Base-by-base conservation (phyloP, 2,113 vertebrate species). In the Vidua chalybeata region DNA sequence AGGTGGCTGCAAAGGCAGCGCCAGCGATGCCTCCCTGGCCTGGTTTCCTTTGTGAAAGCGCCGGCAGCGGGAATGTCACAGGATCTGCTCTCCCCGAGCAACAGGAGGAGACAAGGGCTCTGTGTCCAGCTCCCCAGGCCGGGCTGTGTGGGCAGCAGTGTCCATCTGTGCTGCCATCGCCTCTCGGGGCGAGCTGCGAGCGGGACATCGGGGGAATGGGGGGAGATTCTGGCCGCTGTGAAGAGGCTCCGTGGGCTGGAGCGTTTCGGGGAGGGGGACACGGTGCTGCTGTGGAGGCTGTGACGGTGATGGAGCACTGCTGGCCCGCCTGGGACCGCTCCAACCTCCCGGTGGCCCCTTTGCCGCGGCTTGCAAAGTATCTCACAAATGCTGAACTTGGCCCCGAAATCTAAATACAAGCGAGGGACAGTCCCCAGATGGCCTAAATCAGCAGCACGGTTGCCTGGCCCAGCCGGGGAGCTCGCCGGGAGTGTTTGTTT, bases 371-470 rank as follows among this genome's bases (percentile, higher is more conserved):
- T 64, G 78, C 52, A 10, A 95, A 97, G 72, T 71, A 94, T 95
- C 95, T 86, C 13, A 7, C 90, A 87, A 88, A 94, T 83, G 90
- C 94, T 91, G 90, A 94, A 83, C 94, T 97, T 95, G 95, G 93
- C 93, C 93, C 52, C 3, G 43, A 90, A 91, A 94, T 93, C 93
- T 87, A 96, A 96, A 94, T 96, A 96, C 8, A 10, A 94, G 92
- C 90, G 51, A 88, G 73, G 93, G 96, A 95, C 90, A 71, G 96
- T 97, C 87, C 95, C 95, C 96, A 97, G 95, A 87, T 96, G 94
- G 96, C 95, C 94, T 93, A 87, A 77, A 93, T 96, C 94, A 96
- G 91, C 90, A 24, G 95, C 94, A 87, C 27, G 19, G 82, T 90
- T 94, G 94, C 93, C 94, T 94, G 90, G 78, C 93, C 75, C 85